Base-by-base conservation (phyloP, 2,888 invertebrate genomes). In the Gibbula magus region DNA sequence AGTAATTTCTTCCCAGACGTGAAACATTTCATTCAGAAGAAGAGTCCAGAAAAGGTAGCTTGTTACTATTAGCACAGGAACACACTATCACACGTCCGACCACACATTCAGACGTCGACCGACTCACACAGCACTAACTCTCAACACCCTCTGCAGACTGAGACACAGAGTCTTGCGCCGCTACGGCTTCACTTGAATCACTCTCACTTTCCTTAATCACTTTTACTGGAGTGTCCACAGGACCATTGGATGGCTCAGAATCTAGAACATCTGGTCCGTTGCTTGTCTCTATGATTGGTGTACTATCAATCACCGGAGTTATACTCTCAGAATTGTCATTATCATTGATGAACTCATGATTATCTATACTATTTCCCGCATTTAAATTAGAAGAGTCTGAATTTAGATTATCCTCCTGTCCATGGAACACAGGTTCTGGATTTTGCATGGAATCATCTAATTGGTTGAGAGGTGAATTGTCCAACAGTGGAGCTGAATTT, bases 181-280 rank as follows among this genome's bases (percentile, higher is more conserved):
- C 45, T 45, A 45, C 13, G 45, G 45, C 45, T 45, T 45, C 45
- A 45, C 45, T 45, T 45, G 45, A 45, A 45, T 45, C 45, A 45
- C 45, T 45, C 39, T 39, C 70, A 70, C 29, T 35, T 52, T 75
- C 75, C n/a, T 53, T 54, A 8, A 54, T 29, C n/a, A 54, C 75
- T 54, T 75, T 75, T n/a, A 54, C 75, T 10, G 56, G 32, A 1
- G 45, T 45, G 45, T 53, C 53, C 25, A 56, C 53, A 4, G 54
- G 53, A 35, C 54, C 75, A 53, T 54, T 75, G 18, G 20, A 20
- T 29, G 29, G n/a, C 22, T 35, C 74, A 22, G 51, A 22, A 18
- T 74, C 74, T 45, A 52, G 3, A n/a, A 45, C 74, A 74, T 56
- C 54, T 53, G 56, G 54, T 53, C 35, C 25, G 32, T 53, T 53